These are phyloP conservation scores for Pseudorhiza aurosa DNA, from an alignment of 30 jellyfish, hydroid and myxozoan species.

Conservation along the genomic window DNA sequence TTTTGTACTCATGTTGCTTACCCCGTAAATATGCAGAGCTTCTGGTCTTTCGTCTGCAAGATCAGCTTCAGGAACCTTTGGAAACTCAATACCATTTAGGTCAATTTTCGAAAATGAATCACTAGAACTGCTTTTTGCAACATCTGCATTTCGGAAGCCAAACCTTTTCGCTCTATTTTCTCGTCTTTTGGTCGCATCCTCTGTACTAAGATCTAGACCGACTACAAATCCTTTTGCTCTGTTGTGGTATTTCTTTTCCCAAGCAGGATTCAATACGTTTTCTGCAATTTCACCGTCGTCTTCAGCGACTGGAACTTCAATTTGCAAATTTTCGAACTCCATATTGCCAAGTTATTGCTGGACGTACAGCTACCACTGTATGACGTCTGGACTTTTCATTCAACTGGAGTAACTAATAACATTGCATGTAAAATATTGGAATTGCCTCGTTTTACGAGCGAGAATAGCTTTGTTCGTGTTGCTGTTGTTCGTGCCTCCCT, in stretches of 20 bases:
- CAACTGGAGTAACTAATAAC: too few species aligned
- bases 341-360: too few species aligned
- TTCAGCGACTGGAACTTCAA: slow-evolving; percentile 79
- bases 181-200: slow-evolving; percentile 58
- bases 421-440: too few species aligned
- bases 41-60: slow-evolving; percentile 66
- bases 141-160: slow-evolving; percentile 40
- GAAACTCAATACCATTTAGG: slow-evolving; percentile 12
- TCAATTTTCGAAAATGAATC: slow-evolving; percentile 44
- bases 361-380: too few species aligned
- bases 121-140: neutral
- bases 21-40: slow-evolving; percentile 76
- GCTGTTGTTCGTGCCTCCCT: too few species aligned
- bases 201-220: slow-evolving; percentile 74
- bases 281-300: slow-evolving; percentile 10
- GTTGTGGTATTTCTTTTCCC: slow-evolving; percentile 88
- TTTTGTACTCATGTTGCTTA: slow-evolving; percentile 85
- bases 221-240: slow-evolving; percentile 72
- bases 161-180: slow-evolving; percentile 80
- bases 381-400: too few species aligned
- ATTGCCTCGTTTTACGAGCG: too few species aligned
- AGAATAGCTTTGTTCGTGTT: too few species aligned
- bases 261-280: slow-evolving; percentile 21
- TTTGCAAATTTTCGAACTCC: slow-evolving; percentile 89
- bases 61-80: slow-evolving; percentile 67